These are phyloP conservation scores for Molossus molossus DNA, from an alignment of 2,797 vertebrate genomes.

Conservation along the genomic window DNA sequence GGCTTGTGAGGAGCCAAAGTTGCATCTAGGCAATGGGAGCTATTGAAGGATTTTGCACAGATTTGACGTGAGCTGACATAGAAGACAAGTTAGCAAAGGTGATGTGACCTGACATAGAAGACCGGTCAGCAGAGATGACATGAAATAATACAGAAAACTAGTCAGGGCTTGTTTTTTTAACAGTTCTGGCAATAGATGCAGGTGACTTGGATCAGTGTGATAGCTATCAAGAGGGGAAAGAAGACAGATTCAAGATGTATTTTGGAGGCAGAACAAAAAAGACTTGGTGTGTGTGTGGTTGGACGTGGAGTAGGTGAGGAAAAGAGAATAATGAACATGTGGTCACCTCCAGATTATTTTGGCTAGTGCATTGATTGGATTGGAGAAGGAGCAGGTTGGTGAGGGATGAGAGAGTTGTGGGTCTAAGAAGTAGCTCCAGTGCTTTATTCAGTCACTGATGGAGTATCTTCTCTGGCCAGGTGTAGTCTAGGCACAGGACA, in stretches of 20 bases:
- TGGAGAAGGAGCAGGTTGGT: background rate
- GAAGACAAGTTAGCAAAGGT: background rate
- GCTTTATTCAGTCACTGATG: background rate
- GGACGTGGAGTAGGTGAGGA: background rate
- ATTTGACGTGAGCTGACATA: background rate
- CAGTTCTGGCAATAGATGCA: background rate
- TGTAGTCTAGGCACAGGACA: background rate
- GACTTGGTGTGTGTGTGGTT: background rate
- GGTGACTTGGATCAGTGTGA: background rate
- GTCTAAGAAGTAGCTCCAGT: background rate
- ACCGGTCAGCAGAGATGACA: background rate
- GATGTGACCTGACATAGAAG: background rate
- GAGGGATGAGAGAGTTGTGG: background rate
- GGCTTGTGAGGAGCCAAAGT: background rate
- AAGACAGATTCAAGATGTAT: background rate
- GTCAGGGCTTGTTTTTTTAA: background rate
- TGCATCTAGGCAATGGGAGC: background rate
- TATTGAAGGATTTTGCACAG: background rate
- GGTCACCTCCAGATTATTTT: background rate
- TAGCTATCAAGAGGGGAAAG: background rate
- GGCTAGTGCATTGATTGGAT: background rate
- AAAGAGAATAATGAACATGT: background rate
- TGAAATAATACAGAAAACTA: background rate
- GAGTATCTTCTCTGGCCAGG: background rate
- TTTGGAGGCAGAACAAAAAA: constrained; percentile 31